Evolutionary conservation across 2,113 vertebrate genomes (phyloP).

Genomic region (Rhynchopsitta pachyrhyncha): DNA sequence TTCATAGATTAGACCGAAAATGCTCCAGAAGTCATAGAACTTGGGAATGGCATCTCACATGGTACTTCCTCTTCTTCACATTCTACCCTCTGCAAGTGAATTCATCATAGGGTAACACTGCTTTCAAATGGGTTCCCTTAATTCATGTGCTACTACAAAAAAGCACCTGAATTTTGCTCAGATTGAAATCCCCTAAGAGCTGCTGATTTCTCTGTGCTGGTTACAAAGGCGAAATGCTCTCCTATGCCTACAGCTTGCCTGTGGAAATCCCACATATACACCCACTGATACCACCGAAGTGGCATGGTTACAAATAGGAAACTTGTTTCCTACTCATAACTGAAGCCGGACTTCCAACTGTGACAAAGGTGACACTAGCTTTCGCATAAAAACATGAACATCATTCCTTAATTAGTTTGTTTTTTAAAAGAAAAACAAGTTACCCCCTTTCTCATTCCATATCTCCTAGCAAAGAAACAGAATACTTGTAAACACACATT

Average conservation of each 20-base stretch:
- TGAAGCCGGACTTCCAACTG: neutral
- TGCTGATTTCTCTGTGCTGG: neutral
- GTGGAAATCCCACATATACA: neutral
- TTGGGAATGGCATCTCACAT: neutral
- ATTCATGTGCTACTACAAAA: neutral
- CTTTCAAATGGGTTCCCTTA: neutral
- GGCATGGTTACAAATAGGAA: neutral
- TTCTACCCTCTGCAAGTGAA: neutral
- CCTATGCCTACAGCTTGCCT: neutral
- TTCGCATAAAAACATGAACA: neutral
- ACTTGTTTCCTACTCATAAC: neutral
- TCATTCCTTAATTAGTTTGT: neutral
- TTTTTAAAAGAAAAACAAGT: neutral
- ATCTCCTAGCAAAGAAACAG: neutral
- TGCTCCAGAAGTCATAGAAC: neutral
- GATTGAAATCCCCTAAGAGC: neutral
- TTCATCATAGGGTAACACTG: rapidly evolving
- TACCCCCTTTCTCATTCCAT: neutral
- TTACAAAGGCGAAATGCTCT: neutral
- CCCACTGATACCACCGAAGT: neutral
- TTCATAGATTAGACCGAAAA: neutral
- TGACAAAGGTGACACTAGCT: neutral
- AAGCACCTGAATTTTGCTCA: neutral
- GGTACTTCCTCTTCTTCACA: neutral
- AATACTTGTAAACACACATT: neutral